Base-by-base conservation (phyloP, 2,797 vertebrate genomes). In the Euphonia xanthogaster region DNA sequence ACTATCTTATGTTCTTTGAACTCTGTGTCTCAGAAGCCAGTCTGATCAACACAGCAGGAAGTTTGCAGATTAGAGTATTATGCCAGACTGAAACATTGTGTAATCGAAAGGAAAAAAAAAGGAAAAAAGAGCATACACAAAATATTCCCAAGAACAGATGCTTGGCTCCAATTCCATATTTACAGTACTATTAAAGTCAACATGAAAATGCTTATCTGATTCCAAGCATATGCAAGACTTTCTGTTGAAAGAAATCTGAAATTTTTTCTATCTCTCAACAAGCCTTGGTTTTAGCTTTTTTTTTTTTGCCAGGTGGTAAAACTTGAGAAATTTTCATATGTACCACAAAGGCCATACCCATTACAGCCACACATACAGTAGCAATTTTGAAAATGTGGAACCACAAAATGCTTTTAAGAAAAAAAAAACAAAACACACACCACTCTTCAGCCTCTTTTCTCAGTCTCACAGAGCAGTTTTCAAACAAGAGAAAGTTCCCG, bases 1-100 rank as follows among this genome's bases (percentile, higher is more conserved):
- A 94, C 95, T 95, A 95, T 96, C 94, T 91, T 48, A 90, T 2
- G 48, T 95, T 95, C 95, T 97, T 97, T 97, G 97, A 97, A 96
- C 94, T 96, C 90, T 40, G 47, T 51, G 86, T 85, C 94, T 95
- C 94, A 95, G 87, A 95, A 97, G 91, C 92, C 70, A 86, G 90
- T 82, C 79, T 6, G 91, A 96, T 93, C 93, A 90, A 86, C 94
- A 94, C 95, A 97, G 96, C 97, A 94, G 95, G 97, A 97, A 96
- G 86, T 96, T 96, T 93, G 90, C 92, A 94, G 92, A 97, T 92
- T 91, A 96, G 95, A 91, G 94, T 88, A 76, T 60, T 86, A 86
- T 92, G 93, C 67, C 93, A 96, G 97, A 95, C 92, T 78, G 87
- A 96, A 96, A 95, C 93, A 91, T 20, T 96, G 85, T 78, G 90